Percentiles rank a stretch among this genome's conserved stretches.
These are phyloP conservation scores for Archivesica marissinica DNA, from an alignment of 1,140 invertebrate genomes.

Conservation along the genomic window DNA sequence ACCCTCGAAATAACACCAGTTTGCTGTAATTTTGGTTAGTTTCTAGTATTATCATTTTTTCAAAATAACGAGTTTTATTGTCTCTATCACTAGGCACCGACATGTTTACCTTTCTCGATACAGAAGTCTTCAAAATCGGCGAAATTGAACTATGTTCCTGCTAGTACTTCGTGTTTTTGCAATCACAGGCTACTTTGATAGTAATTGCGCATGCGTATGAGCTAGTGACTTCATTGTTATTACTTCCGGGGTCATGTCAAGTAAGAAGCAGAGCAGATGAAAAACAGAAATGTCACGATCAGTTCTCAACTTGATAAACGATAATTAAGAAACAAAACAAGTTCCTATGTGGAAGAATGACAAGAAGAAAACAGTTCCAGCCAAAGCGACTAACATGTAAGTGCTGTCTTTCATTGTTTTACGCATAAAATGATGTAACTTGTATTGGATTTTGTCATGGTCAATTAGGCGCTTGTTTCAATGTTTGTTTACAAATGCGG, in stretches of 20 bases:
- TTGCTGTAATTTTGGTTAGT: background rate
- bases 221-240: conserved; percentile 8
- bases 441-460: conserved; percentile 44
- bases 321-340: conserved; percentile 55
- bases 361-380: conserved; percentile 87
- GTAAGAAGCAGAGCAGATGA: conserved; percentile 54
- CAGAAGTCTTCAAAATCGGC: background rate
- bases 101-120: background rate
- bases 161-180: conserved; percentile 38
- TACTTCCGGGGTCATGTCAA: conserved; percentile 57
- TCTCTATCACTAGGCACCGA: background rate
- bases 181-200: background rate
- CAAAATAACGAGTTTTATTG: background rate
- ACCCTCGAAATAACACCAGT: background rate
- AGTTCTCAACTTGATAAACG: conserved; percentile 49
- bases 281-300: conserved; percentile 58
- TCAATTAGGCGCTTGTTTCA: conserved; percentile 60
- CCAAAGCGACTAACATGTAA: conserved; percentile 88
- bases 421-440: background rate
- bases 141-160: conserved; percentile 21
- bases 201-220: conserved; percentile 44
- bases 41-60: background rate
- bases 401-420: conserved; percentile 74
- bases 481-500: conserved; percentile 57
- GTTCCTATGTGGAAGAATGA: conserved; percentile 83